These are phyloP conservation scores for Venustoraphidia nigricollis DNA, from an alignment of 2,888 invertebrate genomes.

Conservation along the genomic window DNA sequence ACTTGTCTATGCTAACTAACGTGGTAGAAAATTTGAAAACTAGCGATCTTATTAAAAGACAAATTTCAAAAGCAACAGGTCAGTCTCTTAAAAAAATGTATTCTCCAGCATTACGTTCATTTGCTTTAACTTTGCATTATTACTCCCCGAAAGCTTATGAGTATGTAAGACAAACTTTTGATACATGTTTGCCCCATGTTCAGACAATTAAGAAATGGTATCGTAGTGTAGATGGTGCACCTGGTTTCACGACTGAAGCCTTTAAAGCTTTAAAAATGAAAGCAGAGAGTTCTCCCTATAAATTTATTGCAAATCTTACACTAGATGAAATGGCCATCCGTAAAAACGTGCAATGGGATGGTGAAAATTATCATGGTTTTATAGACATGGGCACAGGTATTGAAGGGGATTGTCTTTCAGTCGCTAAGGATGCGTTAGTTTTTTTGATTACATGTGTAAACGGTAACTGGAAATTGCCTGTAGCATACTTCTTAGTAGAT, in stretches of 20 bases:
- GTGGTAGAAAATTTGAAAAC: too few species aligned
- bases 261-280: constrained; percentile 13
- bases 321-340: constrained; percentile 18
- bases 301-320: constrained; percentile 10
- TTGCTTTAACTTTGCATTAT: too few species aligned
- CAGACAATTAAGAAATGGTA: too few species aligned
- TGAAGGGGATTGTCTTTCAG: constrained; percentile 11
- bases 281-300: constrained; percentile 2
- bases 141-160: too few species aligned
- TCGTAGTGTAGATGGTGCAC: too few species aligned
- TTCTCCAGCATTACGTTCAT: too few species aligned
- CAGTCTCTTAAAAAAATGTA: too few species aligned
- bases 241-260: constrained; percentile 18
- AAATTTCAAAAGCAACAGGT: too few species aligned
- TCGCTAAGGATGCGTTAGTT: constrained; percentile 17
- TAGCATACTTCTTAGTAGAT: constrained; percentile 17
- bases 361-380: constrained; percentile 17
- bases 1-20: too few species aligned
- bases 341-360: constrained; percentile 17
- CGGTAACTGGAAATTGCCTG: constrained; percentile 16
- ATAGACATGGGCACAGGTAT: constrained; percentile 16
- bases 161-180: too few species aligned
- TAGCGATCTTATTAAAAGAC: too few species aligned
- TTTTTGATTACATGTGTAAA: constrained; percentile 15
- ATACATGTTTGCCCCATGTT: too few species aligned